Evolutionary conservation across 2,797 vertebrate species (phyloP).

Genomic region (Argyrosomus regius): DNA sequence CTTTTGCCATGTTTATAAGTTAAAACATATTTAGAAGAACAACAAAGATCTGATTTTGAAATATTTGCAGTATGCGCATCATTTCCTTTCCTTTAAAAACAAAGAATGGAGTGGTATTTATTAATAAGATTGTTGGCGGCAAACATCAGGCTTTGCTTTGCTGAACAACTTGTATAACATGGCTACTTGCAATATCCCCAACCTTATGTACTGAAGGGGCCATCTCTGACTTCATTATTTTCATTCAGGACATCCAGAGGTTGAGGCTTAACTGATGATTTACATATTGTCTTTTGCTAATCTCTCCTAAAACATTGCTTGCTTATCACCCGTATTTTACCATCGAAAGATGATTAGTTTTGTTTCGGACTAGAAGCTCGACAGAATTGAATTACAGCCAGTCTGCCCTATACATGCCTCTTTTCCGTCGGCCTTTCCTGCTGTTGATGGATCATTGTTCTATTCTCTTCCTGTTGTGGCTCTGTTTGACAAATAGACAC

Average conservation of each 20-base stretch:
- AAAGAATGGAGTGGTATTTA: neutral
- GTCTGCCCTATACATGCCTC: constrained; percentile 45
- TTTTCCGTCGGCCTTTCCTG: constrained; percentile 62
- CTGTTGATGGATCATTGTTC: constrained; percentile 64
- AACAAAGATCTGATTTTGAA: neutral
- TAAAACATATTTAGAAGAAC: neutral
- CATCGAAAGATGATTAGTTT: constrained; percentile 30
- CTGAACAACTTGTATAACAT: neutral
- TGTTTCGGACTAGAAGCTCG: constrained; percentile 13
- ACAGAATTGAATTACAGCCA: constrained; percentile 50
- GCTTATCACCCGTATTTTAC: neutral
- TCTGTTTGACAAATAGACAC: constrained; percentile 40
- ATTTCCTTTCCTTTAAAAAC: neutral
- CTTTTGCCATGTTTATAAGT: neutral
- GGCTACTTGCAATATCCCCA: neutral
- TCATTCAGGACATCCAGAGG: constrained; percentile 3
- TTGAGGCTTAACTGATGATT: constrained; percentile 7
- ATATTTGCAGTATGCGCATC: neutral
- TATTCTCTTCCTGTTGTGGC: constrained; percentile 65
- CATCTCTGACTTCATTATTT: neutral
- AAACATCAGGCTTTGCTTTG: constrained; percentile 2
- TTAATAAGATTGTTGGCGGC: neutral
- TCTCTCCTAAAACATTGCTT: neutral
- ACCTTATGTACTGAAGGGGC: neutral
- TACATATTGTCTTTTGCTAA: neutral